Conservation (phyloP, 2,888 invertebrate species). For the Lasioglossum calceatum region DNA sequence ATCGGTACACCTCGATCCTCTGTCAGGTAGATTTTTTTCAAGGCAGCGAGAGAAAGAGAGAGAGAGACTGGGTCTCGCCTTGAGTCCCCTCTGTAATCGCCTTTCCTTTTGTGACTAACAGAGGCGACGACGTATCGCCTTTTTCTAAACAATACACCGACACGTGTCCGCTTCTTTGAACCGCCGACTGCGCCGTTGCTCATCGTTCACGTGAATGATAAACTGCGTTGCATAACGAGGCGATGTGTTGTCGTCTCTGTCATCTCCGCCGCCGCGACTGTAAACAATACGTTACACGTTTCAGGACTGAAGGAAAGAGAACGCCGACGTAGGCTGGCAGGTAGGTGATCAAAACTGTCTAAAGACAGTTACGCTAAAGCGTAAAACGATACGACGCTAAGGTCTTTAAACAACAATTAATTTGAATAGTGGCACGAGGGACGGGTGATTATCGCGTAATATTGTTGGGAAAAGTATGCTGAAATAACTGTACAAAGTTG, state of each 20-base stretch:
- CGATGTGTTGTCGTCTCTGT: slow-evolving; percentile 26
- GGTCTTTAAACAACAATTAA: no score
- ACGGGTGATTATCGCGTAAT: no score
- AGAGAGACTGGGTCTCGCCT: neutral
- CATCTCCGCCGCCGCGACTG: slow-evolving; percentile 8
- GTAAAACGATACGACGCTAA: no score
- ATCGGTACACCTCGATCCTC: slow-evolving; percentile 24
- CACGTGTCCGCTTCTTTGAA: slow-evolving; percentile 17
- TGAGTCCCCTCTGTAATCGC: slow-evolving; percentile 10
- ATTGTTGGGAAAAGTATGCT: no score
- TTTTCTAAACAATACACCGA: slow-evolving; percentile 27
- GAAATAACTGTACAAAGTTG: no score
- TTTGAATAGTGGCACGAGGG: no score
- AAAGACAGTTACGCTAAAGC: no score
- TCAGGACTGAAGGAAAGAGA: neutral
- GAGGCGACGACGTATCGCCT: slow-evolving; percentile 8
- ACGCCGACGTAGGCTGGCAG: neutral
- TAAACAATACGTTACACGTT: neutral
- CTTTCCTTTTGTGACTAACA: slow-evolving; percentile 2
- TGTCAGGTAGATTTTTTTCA: slow-evolving; percentile 34
- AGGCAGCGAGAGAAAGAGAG: neutral
- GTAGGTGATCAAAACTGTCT: neutral
- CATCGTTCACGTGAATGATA: slow-evolving; percentile 3
- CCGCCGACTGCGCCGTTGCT: neutral
- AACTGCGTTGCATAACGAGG: slow-evolving; percentile 4